phyloP scores from a whole-genome alignment of 2,113 vertebrate genomes.

The Oncorhynchus clarkii region DNA sequence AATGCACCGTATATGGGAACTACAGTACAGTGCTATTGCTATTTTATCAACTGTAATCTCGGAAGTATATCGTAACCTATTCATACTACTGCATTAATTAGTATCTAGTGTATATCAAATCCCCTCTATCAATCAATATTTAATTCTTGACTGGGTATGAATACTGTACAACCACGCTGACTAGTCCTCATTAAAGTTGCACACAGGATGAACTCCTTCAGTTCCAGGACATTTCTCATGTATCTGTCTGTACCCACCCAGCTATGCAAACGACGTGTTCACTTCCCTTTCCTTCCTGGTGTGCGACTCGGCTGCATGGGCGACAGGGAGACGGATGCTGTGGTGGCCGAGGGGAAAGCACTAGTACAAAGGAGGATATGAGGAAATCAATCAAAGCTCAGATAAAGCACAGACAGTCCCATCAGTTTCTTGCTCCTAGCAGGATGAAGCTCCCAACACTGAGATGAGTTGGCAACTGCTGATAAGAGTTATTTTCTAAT shows the following conservation, averaged over 20 bases:
- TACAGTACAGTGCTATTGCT: not conserved
- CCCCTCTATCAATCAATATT: not conserved
- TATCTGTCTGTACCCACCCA: not conserved
- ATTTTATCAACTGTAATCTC: not conserved
- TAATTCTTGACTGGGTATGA: too few species aligned
- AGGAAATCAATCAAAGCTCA: constrained; percentile 7
- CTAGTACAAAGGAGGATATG: too few species aligned
- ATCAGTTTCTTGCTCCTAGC: constrained; percentile 22
- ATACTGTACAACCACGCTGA: not conserved
- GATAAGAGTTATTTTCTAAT: too few species aligned
- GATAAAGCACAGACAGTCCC: constrained; percentile 11
- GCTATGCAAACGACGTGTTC: constrained; percentile 12
- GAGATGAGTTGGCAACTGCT: not conserved
- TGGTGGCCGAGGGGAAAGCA: too few species aligned
- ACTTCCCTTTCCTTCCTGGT: constrained; percentile 29
- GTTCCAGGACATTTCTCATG: not conserved
- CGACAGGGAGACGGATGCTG: not conserved
- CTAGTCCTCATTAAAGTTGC: not conserved
- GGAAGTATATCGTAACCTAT: not conserved
- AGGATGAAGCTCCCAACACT: constrained; percentile 1
- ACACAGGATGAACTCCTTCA: constrained; percentile 7
- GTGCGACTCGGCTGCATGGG: not conserved
- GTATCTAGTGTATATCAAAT: not conserved
- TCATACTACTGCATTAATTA: constrained; percentile 2
- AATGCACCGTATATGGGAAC: not conserved